phyloP scores from a whole-genome alignment of 2,797 vertebrate species.

The Microctenopoma steveboyesi region DNA sequence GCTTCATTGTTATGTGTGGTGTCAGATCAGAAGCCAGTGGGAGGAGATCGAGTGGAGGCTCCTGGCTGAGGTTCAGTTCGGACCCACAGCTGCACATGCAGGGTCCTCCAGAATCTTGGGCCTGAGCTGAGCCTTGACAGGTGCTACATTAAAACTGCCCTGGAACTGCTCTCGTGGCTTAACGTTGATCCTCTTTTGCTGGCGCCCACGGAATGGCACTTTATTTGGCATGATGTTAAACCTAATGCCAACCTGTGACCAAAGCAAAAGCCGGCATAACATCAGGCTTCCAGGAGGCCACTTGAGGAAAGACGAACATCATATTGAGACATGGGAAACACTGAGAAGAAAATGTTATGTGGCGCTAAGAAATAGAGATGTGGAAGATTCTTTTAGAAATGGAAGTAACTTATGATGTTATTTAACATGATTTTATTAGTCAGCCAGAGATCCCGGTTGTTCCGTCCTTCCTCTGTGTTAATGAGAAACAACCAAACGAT shows the following conservation, averaged over 20 bases:
- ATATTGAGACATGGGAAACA: conserved; percentile 8
- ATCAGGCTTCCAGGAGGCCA: conserved; percentile 35
- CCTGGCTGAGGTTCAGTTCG: conserved; percentile 62
- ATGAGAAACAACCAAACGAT: no score
- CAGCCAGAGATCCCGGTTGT: conserved; percentile 17
- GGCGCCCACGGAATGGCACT: conserved; percentile 60
- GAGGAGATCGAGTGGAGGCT: conserved; percentile 33
- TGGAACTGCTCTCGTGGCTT: conserved; percentile 70
- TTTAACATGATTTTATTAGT: conserved; percentile 13
- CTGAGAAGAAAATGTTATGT: conserved; percentile 7
- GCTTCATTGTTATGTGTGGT: conserved; percentile 67
- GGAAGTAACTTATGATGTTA: conserved; percentile 18
- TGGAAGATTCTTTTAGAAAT: neutral
- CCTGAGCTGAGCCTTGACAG: conserved; percentile 77
- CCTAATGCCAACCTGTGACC: conserved; percentile 59
- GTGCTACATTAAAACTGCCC: conserved; percentile 76
- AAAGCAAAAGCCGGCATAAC: conserved; percentile 45
- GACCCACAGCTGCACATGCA: conserved; percentile 75
- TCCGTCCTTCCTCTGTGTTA: neutral
- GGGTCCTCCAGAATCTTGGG: conserved; percentile 61
- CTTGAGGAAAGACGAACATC: conserved; percentile 20
- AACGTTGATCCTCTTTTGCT: conserved; percentile 73
- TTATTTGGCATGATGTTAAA: conserved; percentile 67
- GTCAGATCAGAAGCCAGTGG: conserved; percentile 71
- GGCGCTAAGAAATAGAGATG: neutral